Conservation (phyloP, 2,797 vertebrate species). For the Danio albolineatus region DNA sequence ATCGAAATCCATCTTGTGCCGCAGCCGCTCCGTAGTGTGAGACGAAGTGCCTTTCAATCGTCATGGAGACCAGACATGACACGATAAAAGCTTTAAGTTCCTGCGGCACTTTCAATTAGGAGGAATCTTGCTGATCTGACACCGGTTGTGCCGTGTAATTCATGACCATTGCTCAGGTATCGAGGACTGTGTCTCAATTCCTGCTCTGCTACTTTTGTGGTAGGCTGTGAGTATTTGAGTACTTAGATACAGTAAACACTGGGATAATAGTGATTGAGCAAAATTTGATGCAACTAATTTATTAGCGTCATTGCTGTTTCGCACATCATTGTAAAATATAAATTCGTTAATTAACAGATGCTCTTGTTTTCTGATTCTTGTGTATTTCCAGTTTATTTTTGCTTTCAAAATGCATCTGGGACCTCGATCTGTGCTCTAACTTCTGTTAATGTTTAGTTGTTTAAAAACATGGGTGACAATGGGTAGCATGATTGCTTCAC, state of each 20-base stretch:
- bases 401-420: no score
- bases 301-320: background rate
- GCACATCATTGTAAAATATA: background rate
- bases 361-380: no score
- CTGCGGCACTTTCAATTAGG: constrained; percentile 41
- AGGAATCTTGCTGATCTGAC: constrained; percentile 35
- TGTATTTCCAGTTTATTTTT: no score
- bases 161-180: background rate
- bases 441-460: no score
- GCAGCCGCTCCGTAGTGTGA: constrained; percentile 31
- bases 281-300: background rate
- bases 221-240: background rate
- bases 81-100: constrained; percentile 49
- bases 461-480: no score
- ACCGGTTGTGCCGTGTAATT: constrained; percentile 47
- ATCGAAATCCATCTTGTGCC: constrained; percentile 27
- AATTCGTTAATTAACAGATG: no score
- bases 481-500: no score
- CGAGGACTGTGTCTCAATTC: background rate
- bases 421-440: no score
- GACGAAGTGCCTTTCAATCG: constrained; percentile 57
- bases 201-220: background rate
- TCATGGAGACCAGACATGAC: constrained; percentile 57
- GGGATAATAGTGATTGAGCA: background rate
- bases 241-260: background rate